phyloP scores from a whole-genome alignment of 2,888 invertebrate genomes.

The Empis livida region DNA sequence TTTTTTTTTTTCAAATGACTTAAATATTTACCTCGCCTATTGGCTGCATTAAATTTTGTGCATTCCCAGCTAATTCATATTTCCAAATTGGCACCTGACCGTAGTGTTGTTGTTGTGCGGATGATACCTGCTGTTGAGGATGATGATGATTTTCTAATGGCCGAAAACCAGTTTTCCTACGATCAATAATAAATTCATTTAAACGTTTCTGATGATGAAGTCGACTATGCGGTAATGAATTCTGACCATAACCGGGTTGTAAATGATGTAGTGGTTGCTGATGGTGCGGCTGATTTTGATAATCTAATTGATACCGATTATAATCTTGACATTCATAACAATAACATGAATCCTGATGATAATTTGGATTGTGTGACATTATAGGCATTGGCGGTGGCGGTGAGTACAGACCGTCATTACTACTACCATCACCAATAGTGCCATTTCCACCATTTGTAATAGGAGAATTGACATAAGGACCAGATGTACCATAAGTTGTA shows the following conservation, averaged over 20 bases:
- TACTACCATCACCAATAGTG: constrained; percentile 1
- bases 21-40: constrained; percentile 5
- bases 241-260: constrained; percentile 20
- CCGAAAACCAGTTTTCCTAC: constrained; percentile 29
- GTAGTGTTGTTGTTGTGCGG: constrained; percentile 8
- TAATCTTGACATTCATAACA: constrained; percentile 35
- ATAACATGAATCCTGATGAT: constrained; percentile 33
- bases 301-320: constrained; percentile 18
- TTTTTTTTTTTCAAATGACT: not conserved
- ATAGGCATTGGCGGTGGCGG: constrained; percentile 16
- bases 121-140: constrained; percentile 6
- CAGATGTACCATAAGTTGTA: constrained; percentile 7
- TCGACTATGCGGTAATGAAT: constrained; percentile 22
- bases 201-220: constrained; percentile 27
- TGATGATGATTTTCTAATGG: constrained; percentile 25
- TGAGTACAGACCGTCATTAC: constrained; percentile 13
- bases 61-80: constrained; percentile 19
- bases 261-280: constrained; percentile 14
- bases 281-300: constrained; percentile 13
- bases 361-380: constrained; percentile 19
- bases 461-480: constrained; percentile 9
- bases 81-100: constrained; percentile 10
- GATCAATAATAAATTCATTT: constrained; percentile 31
- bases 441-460: constrained; percentile 6
- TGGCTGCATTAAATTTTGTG: constrained; percentile 8